Base-by-base conservation (phyloP, 2,888 invertebrate species). In the Hirtodrosophila confusa region DNA sequence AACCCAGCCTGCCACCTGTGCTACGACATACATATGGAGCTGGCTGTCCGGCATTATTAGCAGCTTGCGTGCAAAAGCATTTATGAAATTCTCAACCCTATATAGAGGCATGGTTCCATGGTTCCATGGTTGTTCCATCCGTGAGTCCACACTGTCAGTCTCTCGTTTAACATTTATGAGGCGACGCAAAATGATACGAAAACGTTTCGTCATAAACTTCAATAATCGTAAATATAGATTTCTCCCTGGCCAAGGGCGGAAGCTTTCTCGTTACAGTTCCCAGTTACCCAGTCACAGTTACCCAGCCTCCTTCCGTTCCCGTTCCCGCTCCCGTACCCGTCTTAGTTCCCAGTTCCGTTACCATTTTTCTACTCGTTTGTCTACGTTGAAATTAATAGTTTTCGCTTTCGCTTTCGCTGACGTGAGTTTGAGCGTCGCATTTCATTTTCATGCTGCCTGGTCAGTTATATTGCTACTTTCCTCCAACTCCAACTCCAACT, bases 141-240 rank as follows among this genome's bases (percentile, higher is more conserved):
- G 41, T 49, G 41, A 24, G 68, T 51, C 58, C 51, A 63, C 27
- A 8, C 47, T 58, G 48, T 54, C 45, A 41, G 64, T 55, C 75
- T 68, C 67, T 76, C 69, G 78, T 78, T 78, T 80, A 76, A 78
- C 78, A 78, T 85, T 85, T 86, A 86, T 86, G 86, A 79, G 85
- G 79, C 86, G 86, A 86, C 87, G 80, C 86, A 86, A 86, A 86
- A 86, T 86, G 88, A 88, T 86, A 86, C 86, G 86, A 86, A 86
- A 86, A 87, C 86, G 86, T 88, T 86, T 82, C 86, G 86, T 89
- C 89, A 89, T 89, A 89, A 89, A 89, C 88, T 89, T 89, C 89
- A 89, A 89, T 89, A 89, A 89, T 89, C 89, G 89, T 89, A 89
- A 89, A 89, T 89, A 89, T 89, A 89, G 89, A 89, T 89, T 89